A percentile compares a stretch with the other conserved stretches of the same genome.
phyloP scores from a whole-genome alignment of 2,113 vertebrate species.

The Oreochromis aureus region DNA sequence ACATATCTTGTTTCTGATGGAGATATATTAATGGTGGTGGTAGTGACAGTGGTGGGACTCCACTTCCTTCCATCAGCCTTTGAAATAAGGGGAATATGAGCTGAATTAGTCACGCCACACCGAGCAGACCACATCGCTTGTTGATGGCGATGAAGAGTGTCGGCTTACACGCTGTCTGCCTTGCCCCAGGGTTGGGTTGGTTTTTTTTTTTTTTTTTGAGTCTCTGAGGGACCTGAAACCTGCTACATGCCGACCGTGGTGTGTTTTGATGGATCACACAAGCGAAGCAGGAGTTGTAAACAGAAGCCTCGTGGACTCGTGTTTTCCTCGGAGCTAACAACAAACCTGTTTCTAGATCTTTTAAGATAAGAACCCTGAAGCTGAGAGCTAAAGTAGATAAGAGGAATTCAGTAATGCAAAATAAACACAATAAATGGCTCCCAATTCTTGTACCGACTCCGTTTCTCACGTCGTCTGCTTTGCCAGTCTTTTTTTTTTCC shows the following conservation, averaged over 20 bases:
- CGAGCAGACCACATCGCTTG: neutral
- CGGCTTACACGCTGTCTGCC: constrained; percentile 8
- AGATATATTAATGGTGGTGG: neutral
- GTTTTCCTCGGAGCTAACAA: neutral
- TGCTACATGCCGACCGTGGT: neutral
- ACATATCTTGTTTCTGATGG: neutral
- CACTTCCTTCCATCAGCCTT: neutral
- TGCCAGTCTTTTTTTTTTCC: neutral
- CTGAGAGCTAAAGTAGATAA: neutral
- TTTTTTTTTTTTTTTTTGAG: neutral
- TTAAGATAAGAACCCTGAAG: neutral
- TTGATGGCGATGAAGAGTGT: constrained; percentile 17
- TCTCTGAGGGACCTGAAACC: neutral
- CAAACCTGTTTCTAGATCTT: neutral
- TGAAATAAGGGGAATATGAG: constrained; percentile 50
- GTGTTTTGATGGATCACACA: neutral
- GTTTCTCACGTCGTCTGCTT: neutral
- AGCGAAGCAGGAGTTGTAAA: neutral
- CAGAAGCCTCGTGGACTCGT: neutral
- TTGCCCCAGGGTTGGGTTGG: neutral
- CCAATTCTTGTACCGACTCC: neutral
- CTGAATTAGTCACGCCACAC: constrained; percentile 30
- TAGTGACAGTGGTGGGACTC: neutral
- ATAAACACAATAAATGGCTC: neutral
- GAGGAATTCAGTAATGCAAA: neutral